phyloP scores from a whole-genome alignment of 2,113 vertebrate genomes.

The Tringa solitaria region DNA sequence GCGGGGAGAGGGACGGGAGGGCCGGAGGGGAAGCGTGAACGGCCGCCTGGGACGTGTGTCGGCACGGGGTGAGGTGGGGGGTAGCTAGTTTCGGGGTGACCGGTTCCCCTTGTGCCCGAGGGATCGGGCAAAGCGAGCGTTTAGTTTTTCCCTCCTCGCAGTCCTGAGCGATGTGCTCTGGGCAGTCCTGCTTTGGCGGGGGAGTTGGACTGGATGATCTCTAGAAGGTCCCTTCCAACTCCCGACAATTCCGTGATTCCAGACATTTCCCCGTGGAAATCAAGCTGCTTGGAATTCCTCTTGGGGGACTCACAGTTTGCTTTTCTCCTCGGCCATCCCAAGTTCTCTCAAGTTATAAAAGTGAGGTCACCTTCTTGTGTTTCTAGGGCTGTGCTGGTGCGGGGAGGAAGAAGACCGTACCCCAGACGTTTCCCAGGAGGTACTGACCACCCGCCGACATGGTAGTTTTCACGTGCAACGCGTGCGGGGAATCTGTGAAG shows the following conservation, averaged over 20 bases:
- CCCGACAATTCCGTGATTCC: too few species aligned
- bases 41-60: rapidly evolving
- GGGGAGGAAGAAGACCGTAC: not conserved
- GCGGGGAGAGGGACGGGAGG: not conserved
- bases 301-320: rapidly evolving
- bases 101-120: not conserved
- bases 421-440: not conserved
- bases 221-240: too few species aligned
- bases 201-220: too few species aligned
- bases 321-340: rapidly evolving
- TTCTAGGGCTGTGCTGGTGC: not conserved
- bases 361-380: not conserved
- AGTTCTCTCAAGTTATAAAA: too few species aligned
- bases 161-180: too few species aligned
- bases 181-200: too few species aligned
- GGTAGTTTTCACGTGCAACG: conserved; percentile 94
- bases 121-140: rapidly evolving
- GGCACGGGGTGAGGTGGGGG: rapidly evolving
- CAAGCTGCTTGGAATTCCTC: rapidly evolving
- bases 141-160: not conserved
- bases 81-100: rapidly evolving
- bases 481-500: conserved; percentile 92
- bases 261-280: rapidly evolving
- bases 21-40: not conserved
- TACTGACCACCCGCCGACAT: conserved; percentile 61